phyloP scores from a whole-genome alignment of 35 echinoderm and acorn worm genomes.

The Patiria miniata region DNA sequence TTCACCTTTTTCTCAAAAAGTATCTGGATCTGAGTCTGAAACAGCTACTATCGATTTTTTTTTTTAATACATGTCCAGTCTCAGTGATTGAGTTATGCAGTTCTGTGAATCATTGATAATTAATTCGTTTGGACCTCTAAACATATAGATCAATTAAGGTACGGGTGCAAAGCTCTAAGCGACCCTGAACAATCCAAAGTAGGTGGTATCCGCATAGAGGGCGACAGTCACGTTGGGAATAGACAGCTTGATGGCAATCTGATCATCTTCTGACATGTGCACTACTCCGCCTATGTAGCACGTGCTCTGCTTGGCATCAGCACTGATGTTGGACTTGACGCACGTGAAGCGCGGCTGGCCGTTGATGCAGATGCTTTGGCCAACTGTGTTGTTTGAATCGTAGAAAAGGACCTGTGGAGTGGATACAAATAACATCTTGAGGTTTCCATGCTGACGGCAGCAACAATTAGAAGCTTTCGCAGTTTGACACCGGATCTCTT shows the following conservation, averaged over 20 bases:
- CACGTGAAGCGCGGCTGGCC: slow-evolving; percentile 33
- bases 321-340: slow-evolving; percentile 25
- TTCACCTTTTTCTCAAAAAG: no score
- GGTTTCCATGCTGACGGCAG: background rate
- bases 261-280: background rate
- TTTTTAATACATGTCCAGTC: no score
- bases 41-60: no score
- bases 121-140: no score
- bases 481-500: background rate
- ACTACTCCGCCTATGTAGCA: slow-evolving; percentile 40
- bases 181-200: slow-evolving; percentile 48
- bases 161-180: background rate
- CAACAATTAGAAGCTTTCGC: background rate
- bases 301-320: slow-evolving; percentile 30
- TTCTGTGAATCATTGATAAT: no score
- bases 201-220: slow-evolving; percentile 35
- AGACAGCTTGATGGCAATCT: slow-evolving; percentile 22
- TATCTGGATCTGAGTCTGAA: no score
- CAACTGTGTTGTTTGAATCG: slow-evolving; percentile 36
- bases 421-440: background rate
- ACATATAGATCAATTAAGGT: no score
- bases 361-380: slow-evolving; percentile 44
- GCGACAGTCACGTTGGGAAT: background rate
- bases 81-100: no score
- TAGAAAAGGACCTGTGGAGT: slow-evolving; percentile 37